Evolutionary conservation across 2,888 invertebrate species (phyloP).

Genomic region (Limnephilus lunatus): DNA sequence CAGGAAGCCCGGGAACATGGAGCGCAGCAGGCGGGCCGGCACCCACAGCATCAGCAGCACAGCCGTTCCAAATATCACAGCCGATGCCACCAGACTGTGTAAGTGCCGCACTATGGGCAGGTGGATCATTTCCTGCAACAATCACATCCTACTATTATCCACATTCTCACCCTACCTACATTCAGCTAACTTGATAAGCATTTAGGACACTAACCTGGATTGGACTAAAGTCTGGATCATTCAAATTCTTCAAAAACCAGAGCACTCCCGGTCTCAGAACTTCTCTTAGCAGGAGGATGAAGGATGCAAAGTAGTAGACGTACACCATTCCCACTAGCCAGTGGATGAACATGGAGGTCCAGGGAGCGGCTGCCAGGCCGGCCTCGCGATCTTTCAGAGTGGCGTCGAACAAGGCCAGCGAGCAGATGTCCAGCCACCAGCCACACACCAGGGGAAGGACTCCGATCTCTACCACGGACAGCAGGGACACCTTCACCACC

Average conservation of each 20-base stretch:
- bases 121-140: conserved; percentile 94
- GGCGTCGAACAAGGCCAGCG: conserved; percentile 93
- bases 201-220: conserved; percentile 84
- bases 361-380: conserved; percentile 93
- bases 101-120: conserved; percentile 94
- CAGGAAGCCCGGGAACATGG: conserved; percentile 89
- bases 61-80: conserved; percentile 96
- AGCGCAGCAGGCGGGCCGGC: conserved; percentile 91
- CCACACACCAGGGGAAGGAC: conserved; percentile 97
- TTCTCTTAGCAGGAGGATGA: conserved; percentile 93
- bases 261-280: conserved; percentile 97
- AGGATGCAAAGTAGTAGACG: conserved; percentile 99
- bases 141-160: not conserved
- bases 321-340: conserved; percentile 99
- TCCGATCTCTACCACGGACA: conserved; percentile 98
- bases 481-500: conserved; percentile 91
- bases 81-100: conserved; percentile 92
- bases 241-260: conserved; percentile 98
- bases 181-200: not conserved
- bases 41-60: conserved; percentile 97
- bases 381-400: conserved; percentile 91
- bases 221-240: conserved; percentile 99
- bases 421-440: conserved; percentile 99
- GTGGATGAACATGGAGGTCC: conserved; percentile 98
- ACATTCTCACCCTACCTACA: not conserved